These are phyloP conservation scores for Nycteola revayana DNA, from an alignment of 2,888 invertebrate species.

Conservation along the genomic window DNA sequence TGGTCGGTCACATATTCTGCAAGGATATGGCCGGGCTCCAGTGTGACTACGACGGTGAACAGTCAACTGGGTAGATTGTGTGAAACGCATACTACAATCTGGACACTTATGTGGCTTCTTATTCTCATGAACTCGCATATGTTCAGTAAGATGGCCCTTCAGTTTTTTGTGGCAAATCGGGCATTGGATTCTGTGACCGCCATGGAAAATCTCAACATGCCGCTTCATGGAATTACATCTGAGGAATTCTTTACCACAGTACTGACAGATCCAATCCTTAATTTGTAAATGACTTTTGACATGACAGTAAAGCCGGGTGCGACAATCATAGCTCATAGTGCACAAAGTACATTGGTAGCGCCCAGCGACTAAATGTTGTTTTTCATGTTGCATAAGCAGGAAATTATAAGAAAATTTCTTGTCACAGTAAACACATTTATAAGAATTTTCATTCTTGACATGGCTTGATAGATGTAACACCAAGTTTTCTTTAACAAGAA, in stretches of 20 bases:
- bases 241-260: constrained; percentile 90
- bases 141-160: constrained; percentile 91
- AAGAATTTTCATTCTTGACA: constrained; percentile 65
- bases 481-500: constrained; percentile 88
- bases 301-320: constrained; percentile 84
- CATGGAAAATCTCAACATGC: constrained; percentile 89
- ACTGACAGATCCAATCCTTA: constrained; percentile 89
- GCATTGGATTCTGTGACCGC: constrained; percentile 89
- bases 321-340: constrained; percentile 85
- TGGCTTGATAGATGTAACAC: constrained; percentile 88
- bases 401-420: constrained; percentile 54
- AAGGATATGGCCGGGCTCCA: constrained; percentile 91
- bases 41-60: constrained; percentile 93
- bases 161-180: constrained; percentile 90
- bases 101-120: constrained; percentile 90
- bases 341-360: constrained; percentile 88
- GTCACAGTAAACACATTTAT: constrained; percentile 86
- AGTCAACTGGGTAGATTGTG: constrained; percentile 91
- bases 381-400: constrained; percentile 84
- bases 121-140: constrained; percentile 90
- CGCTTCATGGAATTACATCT: constrained; percentile 88
- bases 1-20: constrained; percentile 89
- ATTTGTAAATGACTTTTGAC: constrained; percentile 87
- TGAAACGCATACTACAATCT: constrained; percentile 89
- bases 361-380: constrained; percentile 87